These are phyloP conservation scores for Rhinoraja longicauda DNA, from an alignment of 2,797 vertebrate genomes.

Conservation along the genomic window DNA sequence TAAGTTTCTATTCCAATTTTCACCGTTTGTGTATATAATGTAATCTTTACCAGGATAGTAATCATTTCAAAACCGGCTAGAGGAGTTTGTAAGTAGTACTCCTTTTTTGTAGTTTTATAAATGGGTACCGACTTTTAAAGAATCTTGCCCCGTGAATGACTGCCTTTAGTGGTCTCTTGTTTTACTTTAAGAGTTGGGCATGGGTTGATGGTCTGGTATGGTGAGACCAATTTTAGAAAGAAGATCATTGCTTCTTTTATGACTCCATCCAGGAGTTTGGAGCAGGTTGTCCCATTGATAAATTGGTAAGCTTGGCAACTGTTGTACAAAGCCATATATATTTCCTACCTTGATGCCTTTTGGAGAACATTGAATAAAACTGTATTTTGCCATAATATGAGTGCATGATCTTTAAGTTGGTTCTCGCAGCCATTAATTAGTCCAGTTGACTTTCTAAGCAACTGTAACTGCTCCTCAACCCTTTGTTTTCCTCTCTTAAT, in stretches of 20 bases:
- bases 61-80: background rate
- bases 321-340: background rate
- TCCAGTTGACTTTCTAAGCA: no score
- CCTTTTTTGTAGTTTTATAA: background rate
- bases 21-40: background rate
- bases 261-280: background rate
- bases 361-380: no score
- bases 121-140: background rate
- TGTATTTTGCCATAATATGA: background rate
- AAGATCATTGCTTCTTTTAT: background rate
- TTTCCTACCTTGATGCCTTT: background rate
- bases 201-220: background rate
- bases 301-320: background rate
- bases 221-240: background rate
- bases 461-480: no score
- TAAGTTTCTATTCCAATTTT: background rate
- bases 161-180: background rate
- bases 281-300: background rate
- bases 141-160: background rate
- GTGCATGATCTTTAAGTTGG: background rate
- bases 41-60: background rate
- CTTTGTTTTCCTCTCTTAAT: no score
- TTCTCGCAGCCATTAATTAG: no score
- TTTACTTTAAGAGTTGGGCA: background rate
- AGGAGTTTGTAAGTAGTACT: background rate